Conservation (phyloP, 2,113 vertebrate species). For the Donacobius atricapilla region DNA sequence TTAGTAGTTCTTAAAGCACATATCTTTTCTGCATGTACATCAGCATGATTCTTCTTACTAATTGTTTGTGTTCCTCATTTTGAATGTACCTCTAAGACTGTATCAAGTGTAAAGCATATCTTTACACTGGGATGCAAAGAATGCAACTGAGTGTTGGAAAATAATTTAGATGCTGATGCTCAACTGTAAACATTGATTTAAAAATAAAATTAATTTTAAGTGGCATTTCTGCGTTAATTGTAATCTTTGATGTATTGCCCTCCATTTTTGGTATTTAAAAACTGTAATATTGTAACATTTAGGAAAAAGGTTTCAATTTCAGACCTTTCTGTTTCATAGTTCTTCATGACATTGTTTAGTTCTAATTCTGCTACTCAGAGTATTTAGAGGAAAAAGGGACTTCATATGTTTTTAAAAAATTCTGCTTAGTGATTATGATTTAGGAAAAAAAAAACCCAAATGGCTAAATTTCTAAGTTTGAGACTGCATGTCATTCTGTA, state of each 20-base stretch:
- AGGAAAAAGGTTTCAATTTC: neutral
- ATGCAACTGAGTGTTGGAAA: conserved; percentile 32
- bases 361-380: conserved; percentile 2
- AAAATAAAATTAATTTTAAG: conserved; percentile 54
- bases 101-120: conserved; percentile 38
- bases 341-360: neutral
- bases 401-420: neutral
- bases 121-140: conserved; percentile 51
- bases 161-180: conserved; percentile 50
- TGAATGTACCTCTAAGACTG: conserved; percentile 47
- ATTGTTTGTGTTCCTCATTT: conserved; percentile 33
- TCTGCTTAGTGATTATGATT: neutral
- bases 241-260: conserved; percentile 39
- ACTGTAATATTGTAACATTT: neutral
- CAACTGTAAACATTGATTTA: conserved; percentile 36
- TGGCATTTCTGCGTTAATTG: conserved; percentile 59
- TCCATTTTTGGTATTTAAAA: neutral
- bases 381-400: neutral
- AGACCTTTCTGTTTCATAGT: neutral
- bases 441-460: neutral
- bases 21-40: conserved; percentile 36
- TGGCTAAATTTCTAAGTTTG: neutral
- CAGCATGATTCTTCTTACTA: conserved; percentile 14
- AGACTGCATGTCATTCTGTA: conserved; percentile 6
- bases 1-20: conserved; percentile 23